Evolutionary conservation across 2,113 vertebrate species (phyloP).

Genomic region (Neodon shergylaensis): DNA sequence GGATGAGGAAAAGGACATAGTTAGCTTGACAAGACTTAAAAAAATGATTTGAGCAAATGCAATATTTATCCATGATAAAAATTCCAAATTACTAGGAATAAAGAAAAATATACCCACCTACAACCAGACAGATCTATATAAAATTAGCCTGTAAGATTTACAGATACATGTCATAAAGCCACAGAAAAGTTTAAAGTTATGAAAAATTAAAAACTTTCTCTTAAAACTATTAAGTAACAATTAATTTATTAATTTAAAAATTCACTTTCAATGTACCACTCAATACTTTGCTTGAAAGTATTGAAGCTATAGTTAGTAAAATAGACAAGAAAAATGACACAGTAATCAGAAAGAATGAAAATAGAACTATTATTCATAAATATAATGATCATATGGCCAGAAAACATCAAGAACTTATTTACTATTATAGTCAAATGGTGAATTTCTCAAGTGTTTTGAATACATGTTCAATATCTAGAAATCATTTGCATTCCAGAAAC

Average conservation of each 20-base stretch:
- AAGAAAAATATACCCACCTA: background rate
- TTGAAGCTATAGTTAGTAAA: background rate
- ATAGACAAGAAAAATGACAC: background rate
- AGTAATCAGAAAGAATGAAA: background rate
- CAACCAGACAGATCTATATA: background rate
- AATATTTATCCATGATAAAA: background rate
- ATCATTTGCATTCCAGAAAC: background rate
- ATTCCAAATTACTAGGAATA: background rate
- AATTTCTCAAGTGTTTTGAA: background rate
- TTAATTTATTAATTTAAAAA: background rate
- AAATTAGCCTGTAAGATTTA: background rate
- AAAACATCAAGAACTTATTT: background rate
- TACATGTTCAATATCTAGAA: background rate
- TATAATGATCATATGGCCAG: background rate
- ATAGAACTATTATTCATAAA: background rate
- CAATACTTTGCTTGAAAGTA: background rate
- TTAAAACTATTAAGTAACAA: background rate
- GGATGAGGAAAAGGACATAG: background rate
- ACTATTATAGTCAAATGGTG: background rate
- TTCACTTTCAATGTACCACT: background rate
- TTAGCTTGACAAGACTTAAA: slow-evolving; percentile 18
- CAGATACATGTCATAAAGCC: background rate
- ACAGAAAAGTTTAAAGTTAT: background rate
- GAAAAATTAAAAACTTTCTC: background rate
- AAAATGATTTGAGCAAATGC: slow-evolving; percentile 5